Percentiles rank a stretch among this genome's conserved stretches.
Evolutionary conservation across 2,888 invertebrate species (phyloP).

Genomic region (Teleogryllus oceanicus): DNA sequence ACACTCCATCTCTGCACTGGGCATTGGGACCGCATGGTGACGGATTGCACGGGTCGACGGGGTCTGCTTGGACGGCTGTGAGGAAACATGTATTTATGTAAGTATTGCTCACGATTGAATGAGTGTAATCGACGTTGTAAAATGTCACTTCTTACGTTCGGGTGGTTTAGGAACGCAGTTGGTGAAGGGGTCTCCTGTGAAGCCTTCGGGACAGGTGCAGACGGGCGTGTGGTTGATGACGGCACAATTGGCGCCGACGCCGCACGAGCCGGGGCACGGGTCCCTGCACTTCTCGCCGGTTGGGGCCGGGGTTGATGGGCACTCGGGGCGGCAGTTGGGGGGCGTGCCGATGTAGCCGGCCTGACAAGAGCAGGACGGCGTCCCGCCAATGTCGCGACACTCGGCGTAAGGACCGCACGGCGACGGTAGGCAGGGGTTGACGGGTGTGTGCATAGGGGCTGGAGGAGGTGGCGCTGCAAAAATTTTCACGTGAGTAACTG

Average conservation of each 20-base stretch:
- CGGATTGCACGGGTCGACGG: constrained; percentile 41
- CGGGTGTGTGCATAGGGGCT: constrained; percentile 43
- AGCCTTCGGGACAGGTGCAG: constrained; percentile 40
- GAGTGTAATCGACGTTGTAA: not conserved
- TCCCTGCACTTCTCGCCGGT: constrained; percentile 67
- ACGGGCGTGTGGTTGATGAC: constrained; percentile 65
- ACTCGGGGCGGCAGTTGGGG: constrained; percentile 66
- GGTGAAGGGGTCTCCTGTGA: constrained; percentile 44
- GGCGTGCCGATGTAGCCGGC: constrained; percentile 61
- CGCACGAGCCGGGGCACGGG: constrained; percentile 78
- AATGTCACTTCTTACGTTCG: constrained; percentile 35
- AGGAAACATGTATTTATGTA: not conserved
- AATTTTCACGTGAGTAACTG: too few species aligned
- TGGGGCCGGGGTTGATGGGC: constrained; percentile 63
- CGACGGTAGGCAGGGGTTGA: constrained; percentile 44
- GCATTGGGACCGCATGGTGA: constrained; percentile 45
- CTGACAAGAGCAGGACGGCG: constrained; percentile 61
- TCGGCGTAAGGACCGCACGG: constrained; percentile 64
- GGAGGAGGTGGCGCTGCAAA: constrained; percentile 41
- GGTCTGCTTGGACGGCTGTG: constrained; percentile 25
- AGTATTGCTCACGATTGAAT: not conserved
- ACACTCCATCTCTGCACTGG: constrained; percentile 55
- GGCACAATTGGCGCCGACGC: constrained; percentile 58
- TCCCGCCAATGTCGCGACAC: constrained; percentile 55
- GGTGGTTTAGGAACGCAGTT: constrained; percentile 39